Conservation (phyloP, 2,888 invertebrate species). For the Xylocampa areola region DNA sequence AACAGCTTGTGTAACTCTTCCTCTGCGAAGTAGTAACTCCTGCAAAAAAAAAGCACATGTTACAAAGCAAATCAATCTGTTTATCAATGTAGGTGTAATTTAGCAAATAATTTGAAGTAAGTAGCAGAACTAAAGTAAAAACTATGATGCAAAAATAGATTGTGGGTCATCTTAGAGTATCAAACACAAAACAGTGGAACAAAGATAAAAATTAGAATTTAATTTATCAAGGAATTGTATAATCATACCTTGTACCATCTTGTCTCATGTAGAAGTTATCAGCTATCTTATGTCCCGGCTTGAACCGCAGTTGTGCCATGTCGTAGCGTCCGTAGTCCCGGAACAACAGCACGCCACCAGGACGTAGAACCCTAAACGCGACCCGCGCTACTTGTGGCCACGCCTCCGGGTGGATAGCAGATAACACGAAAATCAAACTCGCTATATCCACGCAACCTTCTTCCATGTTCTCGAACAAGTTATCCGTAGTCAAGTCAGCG, state of each 20-base stretch:
- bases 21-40: conserved; percentile 94
- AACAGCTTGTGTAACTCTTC: conserved; percentile 93
- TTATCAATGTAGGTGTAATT: too few species aligned
- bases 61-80: not conserved
- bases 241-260: conserved; percentile 95
- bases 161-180: not conserved
- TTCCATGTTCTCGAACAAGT: conserved; percentile 89
- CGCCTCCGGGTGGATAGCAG: conserved; percentile 97
- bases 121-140: too few species aligned
- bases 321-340: conserved; percentile 98
- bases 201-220: not conserved
- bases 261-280: conserved; percentile 98
- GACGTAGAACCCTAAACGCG: conserved; percentile 91
- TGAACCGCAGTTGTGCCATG: conserved; percentile 98
- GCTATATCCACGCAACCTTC: conserved; percentile 92
- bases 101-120: too few species aligned
- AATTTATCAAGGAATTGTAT: too few species aligned
- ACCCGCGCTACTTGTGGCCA: conserved; percentile 91
- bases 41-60: conserved; percentile 67
- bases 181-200: not conserved
- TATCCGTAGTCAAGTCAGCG: conserved; percentile 94
- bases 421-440: conserved; percentile 98
- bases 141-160: too few species aligned
- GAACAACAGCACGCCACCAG: conserved; percentile 95
- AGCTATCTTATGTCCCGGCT: conserved; percentile 96